Conservation (phyloP, 1,140 invertebrate species). For the Spodoptera frugiperda region DNA sequence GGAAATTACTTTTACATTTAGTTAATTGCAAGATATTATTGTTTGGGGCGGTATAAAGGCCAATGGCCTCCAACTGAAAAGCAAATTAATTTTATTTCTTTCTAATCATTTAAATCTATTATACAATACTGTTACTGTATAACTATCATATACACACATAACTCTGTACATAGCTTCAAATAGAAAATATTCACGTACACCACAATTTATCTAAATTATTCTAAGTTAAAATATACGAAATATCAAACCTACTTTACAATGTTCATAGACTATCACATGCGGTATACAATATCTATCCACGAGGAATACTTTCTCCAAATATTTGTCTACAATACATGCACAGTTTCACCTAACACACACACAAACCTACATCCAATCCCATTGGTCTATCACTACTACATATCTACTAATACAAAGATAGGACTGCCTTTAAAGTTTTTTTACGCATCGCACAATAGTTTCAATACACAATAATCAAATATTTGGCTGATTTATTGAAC, state of each 20-base stretch:
- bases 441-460: slow-evolving; percentile 46
- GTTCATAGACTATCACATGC: slow-evolving; percentile 70
- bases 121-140: neutral
- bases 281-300: slow-evolving; percentile 54
- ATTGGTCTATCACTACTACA: slow-evolving; percentile 68
- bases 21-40: neutral
- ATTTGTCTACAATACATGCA: slow-evolving; percentile 75
- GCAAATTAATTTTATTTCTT: neutral
- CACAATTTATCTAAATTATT: slow-evolving; percentile 16
- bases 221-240: slow-evolving; percentile 33
- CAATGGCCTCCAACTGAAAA: slow-evolving; percentile 1
- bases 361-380: slow-evolving; percentile 66
- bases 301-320: slow-evolving; percentile 51
- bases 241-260: slow-evolving; percentile 48
- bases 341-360: slow-evolving; percentile 71
- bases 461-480: slow-evolving; percentile 35
- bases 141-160: neutral
- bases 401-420: slow-evolving; percentile 66
- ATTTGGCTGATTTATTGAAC: slow-evolving; percentile 26
- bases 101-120: slow-evolving; percentile 4
- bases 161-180: slow-evolving; percentile 24
- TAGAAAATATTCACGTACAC: slow-evolving; percentile 29
- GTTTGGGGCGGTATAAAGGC: neutral
- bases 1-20: neutral
- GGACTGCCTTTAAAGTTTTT: slow-evolving; percentile 72